Base-by-base conservation (phyloP, 2,113 vertebrate genomes). In the Burhinus bistriatus region DNA sequence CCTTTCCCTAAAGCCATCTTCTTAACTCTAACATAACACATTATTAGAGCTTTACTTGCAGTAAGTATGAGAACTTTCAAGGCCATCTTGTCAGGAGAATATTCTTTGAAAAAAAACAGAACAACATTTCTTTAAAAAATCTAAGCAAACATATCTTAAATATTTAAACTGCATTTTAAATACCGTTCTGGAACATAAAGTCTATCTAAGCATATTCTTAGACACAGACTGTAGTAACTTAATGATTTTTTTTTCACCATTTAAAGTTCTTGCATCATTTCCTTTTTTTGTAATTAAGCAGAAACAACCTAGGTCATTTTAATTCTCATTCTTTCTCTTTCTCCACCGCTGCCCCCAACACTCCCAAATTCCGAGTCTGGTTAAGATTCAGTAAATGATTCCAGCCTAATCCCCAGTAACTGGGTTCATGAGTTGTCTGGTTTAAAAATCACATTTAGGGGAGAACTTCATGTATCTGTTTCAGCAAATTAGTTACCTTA, bases 121-220 rank as follows among this genome's bases (percentile, higher is more conserved):
- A 54, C 23, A 83, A 51, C 34, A 45, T 83, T 80, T 84, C 36
- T 78, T 73, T 88, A 4, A 72, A 88, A 92, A 93, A 76, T 34
- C 10, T 47, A 94, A 72, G 76, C 55, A 95, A 94, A 80, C 47
- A 25, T 27, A 49, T 45, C 64, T 89, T 83, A 87, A 94, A 84
- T 71, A 90, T 82, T 92, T 91, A 77, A 92, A 91, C 65, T 90
- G 71, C 65, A 85, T 87, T 96, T 96, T 83, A 89, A 95, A 89
- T 25, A 73, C 30, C 0, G 0, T 87, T 93, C 77, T 87, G 82
- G 69, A 86, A 68, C 76, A 82, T 52, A 72, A 93, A 92, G 54
- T 49, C 76, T 73, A 22, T 81, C 68, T 52, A 69, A 87, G 49
- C 32, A 30, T 61, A 95, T 58, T 57, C 83, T 89, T 83, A 92